Evolutionary conservation across 2,113 vertebrate species (phyloP), one percentile per base, ranked within the genome.

Genomic region (Burhinus oedicnemus): DNA sequence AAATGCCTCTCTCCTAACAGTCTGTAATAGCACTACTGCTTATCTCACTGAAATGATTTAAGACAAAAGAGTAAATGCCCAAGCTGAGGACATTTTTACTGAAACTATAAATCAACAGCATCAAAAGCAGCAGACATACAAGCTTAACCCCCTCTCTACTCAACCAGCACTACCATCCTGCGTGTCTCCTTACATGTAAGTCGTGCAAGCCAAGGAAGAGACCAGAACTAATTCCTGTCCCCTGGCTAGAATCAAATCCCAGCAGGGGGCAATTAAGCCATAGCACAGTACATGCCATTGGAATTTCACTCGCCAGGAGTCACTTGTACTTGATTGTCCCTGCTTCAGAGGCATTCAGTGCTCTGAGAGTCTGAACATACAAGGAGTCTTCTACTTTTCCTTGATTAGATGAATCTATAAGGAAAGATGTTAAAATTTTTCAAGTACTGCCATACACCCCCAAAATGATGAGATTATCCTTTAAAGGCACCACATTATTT

Each of bases 151-250:
- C 19, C n/a, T 51, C 34, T n/a, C 23, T 36, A 2, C 38, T 19
- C 49, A 21, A 0, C 17, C 57, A 69, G 40, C 40, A 25, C 30
- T 26, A 49, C 44, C 45, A 20, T 23, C 42, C 57, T 55, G 47
- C 23, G 3, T 9, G 12, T 4, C 60, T 79, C 51, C 81, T 89
- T 38, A 32, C 18, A 22, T 0, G 0, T 1, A 60, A 47, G 8
- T 6, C 38, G 36, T 1, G 0, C 42, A 47, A 90, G 36, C 27
- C 34, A 34, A 40, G 60, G 51, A 61, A 62, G 30, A 32, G 32
- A 76, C 11, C 66, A 69, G 83, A 38, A 27, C 2, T 40, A 69
- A 18, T 40, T 81, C 68, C 44, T 45, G 32, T 12, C 29, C 44
- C 79, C 62, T 40, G 72, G 55, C 57, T 55, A 52, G 30, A 86